A percentile compares a stretch with the other conserved stretches of the same genome.
These are phyloP conservation scores for Tinamus major DNA, from an alignment of 2,797 vertebrate species.

Conservation along the genomic window DNA sequence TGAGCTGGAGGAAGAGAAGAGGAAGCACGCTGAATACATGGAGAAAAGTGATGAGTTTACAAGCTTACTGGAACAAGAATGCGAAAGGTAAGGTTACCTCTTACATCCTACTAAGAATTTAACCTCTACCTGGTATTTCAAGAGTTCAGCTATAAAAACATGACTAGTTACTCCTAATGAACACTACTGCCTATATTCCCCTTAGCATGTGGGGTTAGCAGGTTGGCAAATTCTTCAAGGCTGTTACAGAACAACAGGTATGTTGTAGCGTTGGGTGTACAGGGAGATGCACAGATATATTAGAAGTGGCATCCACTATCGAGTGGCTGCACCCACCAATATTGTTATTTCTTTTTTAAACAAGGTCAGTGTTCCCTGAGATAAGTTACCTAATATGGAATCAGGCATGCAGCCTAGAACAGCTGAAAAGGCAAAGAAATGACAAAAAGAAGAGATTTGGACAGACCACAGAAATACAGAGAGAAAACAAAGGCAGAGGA, in stretches of 20 bases:
- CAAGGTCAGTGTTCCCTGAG: neutral
- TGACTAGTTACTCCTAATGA: neutral
- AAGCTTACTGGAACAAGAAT: constrained; percentile 92
- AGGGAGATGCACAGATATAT: rapidly evolving
- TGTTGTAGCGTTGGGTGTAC: neutral
- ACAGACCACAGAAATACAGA: neutral
- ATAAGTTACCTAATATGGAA: neutral
- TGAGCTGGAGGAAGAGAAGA: constrained; percentile 93
- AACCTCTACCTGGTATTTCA: neutral
- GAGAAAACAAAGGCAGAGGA: neutral
- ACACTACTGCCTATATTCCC: neutral
- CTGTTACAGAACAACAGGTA: neutral
- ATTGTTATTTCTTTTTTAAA: neutral
- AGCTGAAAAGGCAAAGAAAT: neutral
- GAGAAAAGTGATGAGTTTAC: constrained; percentile 95
- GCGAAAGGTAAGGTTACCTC: constrained; percentile 87
- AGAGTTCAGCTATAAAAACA: neutral
- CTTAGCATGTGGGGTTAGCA: neutral
- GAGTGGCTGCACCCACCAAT: neutral
- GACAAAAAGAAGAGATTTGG: neutral
- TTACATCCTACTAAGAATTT: neutral
- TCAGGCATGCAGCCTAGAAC: neutral
- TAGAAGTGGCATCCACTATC: neutral
- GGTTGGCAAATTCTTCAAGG: neutral
- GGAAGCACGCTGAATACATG: constrained; percentile 92